phyloP scores from a whole-genome alignment of 2,888 invertebrate genomes.

The Steromphala cineraria region DNA sequence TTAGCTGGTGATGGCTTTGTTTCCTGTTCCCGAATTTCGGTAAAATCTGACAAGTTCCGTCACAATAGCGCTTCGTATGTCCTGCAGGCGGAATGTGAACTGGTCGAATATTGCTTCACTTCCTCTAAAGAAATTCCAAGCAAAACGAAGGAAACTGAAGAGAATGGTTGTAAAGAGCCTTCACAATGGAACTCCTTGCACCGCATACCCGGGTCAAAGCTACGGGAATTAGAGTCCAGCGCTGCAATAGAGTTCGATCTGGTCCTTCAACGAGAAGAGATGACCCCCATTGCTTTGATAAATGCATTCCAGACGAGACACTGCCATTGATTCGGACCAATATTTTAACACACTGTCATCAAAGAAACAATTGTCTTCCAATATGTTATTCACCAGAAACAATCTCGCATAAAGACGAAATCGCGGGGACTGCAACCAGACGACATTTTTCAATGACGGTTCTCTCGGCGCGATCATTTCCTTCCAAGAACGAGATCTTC shows the following conservation, averaged over 20 bases:
- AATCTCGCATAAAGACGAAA: neutral
- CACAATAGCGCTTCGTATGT: too few species aligned
- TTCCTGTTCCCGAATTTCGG: too few species aligned
- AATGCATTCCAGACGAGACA: neutral
- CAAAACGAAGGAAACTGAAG: neutral
- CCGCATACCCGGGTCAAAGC: neutral
- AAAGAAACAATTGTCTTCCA: slow-evolving; percentile 9
- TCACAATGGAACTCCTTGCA: neutral
- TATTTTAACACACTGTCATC: slow-evolving; percentile 15
- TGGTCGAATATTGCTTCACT: too few species aligned
- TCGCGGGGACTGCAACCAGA: neutral
- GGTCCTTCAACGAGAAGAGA: neutral
- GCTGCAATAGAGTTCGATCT: neutral
- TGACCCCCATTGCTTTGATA: neutral
- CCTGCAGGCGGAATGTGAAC: too few species aligned
- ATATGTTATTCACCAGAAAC: slow-evolving; percentile 1
- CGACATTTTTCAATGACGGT: slow-evolving; percentile 6
- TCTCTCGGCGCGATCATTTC: slow-evolving; percentile 1
- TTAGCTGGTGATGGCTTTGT: too few species aligned
- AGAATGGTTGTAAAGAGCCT: neutral
- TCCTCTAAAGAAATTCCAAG: too few species aligned
- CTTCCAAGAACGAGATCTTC: neutral
- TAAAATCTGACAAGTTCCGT: too few species aligned
- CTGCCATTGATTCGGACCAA: slow-evolving; percentile 1
- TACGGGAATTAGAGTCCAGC: neutral